Evolutionary conservation across 2,888 invertebrate genomes (phyloP), one percentile per base, ranked within the genome.

Genomic region (Orgyia antiqua): DNA sequence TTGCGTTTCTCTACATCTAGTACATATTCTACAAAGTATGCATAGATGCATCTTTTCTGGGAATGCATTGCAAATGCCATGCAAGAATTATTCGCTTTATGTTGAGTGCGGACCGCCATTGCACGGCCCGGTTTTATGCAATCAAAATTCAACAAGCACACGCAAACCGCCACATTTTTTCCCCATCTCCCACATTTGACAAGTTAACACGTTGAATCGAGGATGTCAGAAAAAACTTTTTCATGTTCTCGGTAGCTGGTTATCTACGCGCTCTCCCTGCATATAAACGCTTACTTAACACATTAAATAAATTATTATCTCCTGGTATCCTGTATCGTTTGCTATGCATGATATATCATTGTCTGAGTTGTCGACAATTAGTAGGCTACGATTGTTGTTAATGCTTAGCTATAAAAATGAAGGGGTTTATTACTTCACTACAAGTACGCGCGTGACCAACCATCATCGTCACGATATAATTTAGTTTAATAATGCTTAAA

Each of bases 111-210:
- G 23, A 37, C 37, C 44, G 47, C 39, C 35, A 45, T 42, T 43
- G 45, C 50, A 49, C 48, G n/a, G 46, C 47, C 35, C 45, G 43
- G 49, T 47, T 49, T 37, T 52, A 39, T 39, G 45, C 44, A 49
- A 66, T 76, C 64, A 69, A 68, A 65, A 76, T 73, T 72, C 74
- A 63, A 51, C 49, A 45, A 61, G 58, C 71, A 58, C 58, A 52
- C 49, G 45, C 53, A 54, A 37, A 47, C 49, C 57, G 53, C 50
- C 58, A 51, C 48, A 54, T 60, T 68, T 71, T 67, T 69, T 67
- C 58, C 60, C 58, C 57, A 59, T 61, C 62, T 65, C 58, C 60
- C 42, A 49, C 52, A 59, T 61, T 62, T 53, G 64, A 60, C 66
- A 56, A 66, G 63, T 69, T 70, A 68, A 71, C 70, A 70, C 71